Conservation (phyloP, 2,797 vertebrate species). For the Anomalospiza imberbis region DNA sequence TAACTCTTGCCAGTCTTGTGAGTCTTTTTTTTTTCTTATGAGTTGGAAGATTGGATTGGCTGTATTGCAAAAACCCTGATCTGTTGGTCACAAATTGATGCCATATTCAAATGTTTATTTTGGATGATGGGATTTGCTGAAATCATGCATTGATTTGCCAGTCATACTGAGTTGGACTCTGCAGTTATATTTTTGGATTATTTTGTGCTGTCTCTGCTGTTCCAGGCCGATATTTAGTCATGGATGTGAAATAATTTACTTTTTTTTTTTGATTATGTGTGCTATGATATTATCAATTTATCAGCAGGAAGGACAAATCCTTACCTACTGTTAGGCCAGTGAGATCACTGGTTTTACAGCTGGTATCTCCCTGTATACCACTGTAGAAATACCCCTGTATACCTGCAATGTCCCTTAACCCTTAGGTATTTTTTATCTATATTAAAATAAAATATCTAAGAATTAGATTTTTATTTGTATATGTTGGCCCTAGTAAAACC, state of each 20-base stretch:
- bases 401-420: not conserved
- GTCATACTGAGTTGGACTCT: conserved; percentile 30
- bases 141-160: conserved; percentile 38
- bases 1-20: not conserved
- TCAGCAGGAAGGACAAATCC: not conserved
- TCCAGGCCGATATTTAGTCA: conserved; percentile 41
- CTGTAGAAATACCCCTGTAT: not conserved
- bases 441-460: not conserved
- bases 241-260: conserved; percentile 15
- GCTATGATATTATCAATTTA: not conserved
- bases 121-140: conserved; percentile 25
- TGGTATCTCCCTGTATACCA: not conserved
- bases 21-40: not conserved
- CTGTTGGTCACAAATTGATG: conserved; percentile 46
- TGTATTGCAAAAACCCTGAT: conserved; percentile 11
- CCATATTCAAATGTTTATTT: conserved; percentile 54
- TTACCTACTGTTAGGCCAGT: not conserved
- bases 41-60: not conserved
- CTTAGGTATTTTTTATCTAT: not conserved
- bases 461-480: not conserved
- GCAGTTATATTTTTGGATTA: conserved; percentile 51
- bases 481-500: not conserved
- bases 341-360: not conserved
- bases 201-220: conserved; percentile 52
- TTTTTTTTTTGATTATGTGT: conserved; percentile 28